Evolutionary conservation across 1,140 invertebrate genomes (phyloP), one percentile per base, ranked within the genome.

Genomic region (Helicoverpa armigera): DNA sequence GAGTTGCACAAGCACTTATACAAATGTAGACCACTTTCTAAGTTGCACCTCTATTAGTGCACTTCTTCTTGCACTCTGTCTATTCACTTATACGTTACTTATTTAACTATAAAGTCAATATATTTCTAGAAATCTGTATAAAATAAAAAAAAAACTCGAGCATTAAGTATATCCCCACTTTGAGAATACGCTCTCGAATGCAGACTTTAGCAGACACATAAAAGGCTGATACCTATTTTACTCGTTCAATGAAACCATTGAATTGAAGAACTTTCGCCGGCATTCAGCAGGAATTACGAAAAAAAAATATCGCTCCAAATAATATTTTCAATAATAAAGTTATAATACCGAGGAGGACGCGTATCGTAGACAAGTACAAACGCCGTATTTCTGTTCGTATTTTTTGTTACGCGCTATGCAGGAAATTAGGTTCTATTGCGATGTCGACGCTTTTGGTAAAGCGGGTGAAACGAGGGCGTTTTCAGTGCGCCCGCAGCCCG

Each of bases 371-470:
- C 80, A 77, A 82, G 82, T 84, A 85, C 85, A 89, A 90, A 88
- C 83, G 87, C 85, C 86, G 91, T 90, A 92, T 94, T 92, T 91
- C 86, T 91, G 85, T 90, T 90, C 83, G 86, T 56, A 63, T 92
- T 94, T 93, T 93, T 92, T 82, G 86, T 89, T 89, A 90, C 86
- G 88, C 89, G 90, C 91, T 90, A 93, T 94, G 92, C 93, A 94
- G 93, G 93, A 95, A 95, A 95, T 95, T 94, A 93, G 92, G 90
- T 94, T 90, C 92, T 94, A 94, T 95, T 95, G 92, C 94, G 88
- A 93, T 92, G 93, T 94, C 91, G 92, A 91, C 90, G 92, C 89
- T 93, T 94, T 94, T 88, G 91, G 90, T 94, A 91, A 91, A 93
- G 89, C 90, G 91, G 87, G 88, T 88, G 88, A 90, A 93, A 94